phyloP scores from a whole-genome alignment of 2,113 vertebrate genomes.

The Sorex fumeus region DNA sequence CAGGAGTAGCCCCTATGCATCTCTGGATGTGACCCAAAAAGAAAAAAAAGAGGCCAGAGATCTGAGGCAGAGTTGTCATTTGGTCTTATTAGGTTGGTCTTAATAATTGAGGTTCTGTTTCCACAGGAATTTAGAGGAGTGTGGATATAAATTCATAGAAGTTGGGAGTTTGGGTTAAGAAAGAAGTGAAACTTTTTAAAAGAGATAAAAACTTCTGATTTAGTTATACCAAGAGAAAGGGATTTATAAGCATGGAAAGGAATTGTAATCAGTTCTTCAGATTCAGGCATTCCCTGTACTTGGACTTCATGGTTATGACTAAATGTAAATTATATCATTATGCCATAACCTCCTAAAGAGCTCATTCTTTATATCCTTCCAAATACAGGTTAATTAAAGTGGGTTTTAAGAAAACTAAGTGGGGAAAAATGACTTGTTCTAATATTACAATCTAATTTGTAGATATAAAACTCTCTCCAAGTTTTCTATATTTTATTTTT shows the following conservation, averaged over 20 bases:
- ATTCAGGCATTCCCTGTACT: neutral
- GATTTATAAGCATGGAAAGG: neutral
- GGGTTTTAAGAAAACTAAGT: conserved; percentile 40
- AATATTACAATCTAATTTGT: conserved; percentile 30
- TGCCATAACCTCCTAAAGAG: neutral
- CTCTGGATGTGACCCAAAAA: too few relatives aligned
- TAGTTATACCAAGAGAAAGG: neutral
- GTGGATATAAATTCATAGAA: neutral
- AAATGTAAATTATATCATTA: neutral
- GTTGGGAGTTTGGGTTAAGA: neutral
- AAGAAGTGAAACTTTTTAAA: conserved; percentile 17
- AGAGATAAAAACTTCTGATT: neutral
- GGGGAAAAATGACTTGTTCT: conserved; percentile 9
- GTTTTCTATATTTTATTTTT: conserved; percentile 36
- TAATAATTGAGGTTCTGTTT: neutral
- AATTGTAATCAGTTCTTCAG: conserved; percentile 24
- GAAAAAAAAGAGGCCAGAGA: too few relatives aligned
- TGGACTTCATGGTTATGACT: neutral
- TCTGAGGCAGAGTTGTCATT: too few relatives aligned
- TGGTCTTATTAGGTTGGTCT: too few relatives aligned
- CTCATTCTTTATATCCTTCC: neutral
- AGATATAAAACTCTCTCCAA: neutral
- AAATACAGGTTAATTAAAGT: neutral
- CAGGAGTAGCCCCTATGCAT: too few relatives aligned
- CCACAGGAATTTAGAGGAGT: neutral